phyloP scores from a whole-genome alignment of 1,140 invertebrate genomes.

The Drosophila malerkotliana region DNA sequence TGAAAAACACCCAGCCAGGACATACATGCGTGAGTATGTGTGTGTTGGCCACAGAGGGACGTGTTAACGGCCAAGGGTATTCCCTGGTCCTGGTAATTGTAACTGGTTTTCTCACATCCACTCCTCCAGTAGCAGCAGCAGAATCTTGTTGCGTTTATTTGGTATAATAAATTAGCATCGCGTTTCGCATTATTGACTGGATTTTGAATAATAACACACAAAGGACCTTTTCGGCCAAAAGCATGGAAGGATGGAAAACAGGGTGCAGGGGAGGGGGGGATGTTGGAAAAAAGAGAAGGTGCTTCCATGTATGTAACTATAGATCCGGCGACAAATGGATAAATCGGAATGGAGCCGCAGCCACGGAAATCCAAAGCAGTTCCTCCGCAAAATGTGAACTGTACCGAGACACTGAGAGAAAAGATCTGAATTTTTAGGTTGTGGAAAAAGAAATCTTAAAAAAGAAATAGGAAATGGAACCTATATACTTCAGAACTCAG shows the following conservation, averaged over 20 bases:
- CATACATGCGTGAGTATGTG: not conserved
- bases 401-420: not conserved
- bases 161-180: constrained; percentile 77
- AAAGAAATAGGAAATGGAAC: too few relatives aligned
- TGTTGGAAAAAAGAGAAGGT: too few relatives aligned
- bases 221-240: constrained; percentile 48
- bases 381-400: constrained; percentile 17
- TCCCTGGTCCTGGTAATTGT: constrained; percentile 58
- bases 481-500: not conserved
- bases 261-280: too few relatives aligned
- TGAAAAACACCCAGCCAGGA: constrained; percentile 53
- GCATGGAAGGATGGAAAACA: not conserved
- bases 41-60: constrained; percentile 22
- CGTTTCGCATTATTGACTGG: constrained; percentile 81
- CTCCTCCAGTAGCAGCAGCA: not conserved
- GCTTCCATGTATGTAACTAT: constrained; percentile 31
- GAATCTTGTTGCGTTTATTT: constrained; percentile 49
- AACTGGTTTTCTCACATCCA: constrained; percentile 34
- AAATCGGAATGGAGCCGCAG: constrained; percentile 40
- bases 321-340: constrained; percentile 42
- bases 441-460: too few relatives aligned
- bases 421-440: not conserved
- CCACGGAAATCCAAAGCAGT: constrained; percentile 31
- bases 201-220: constrained; percentile 83
- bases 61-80: constrained; percentile 27